Percentiles rank a stretch among this genome's conserved stretches.
Conservation (phyloP, 2,113 vertebrate species). For the Ammodramus savannarum region DNA sequence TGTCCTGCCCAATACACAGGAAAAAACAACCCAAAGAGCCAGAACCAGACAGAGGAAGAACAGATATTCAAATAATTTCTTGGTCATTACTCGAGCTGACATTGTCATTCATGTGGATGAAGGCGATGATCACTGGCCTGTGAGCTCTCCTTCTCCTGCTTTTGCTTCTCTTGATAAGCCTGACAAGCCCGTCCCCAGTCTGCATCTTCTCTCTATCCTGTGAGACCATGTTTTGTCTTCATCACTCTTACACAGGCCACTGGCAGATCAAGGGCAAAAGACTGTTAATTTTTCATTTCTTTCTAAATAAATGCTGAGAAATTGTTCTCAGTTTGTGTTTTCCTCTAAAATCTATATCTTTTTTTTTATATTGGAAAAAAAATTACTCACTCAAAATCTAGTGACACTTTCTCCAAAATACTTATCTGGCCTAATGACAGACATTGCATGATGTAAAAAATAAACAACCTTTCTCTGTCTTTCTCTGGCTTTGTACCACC, state of each 20-base stretch:
- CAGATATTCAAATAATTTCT: background rate
- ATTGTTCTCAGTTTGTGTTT: background rate
- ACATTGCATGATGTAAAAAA: background rate
- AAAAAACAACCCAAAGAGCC: background rate
- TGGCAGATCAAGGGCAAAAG: background rate
- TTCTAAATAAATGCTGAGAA: background rate
- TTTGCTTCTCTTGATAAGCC: background rate
- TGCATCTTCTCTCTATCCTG: background rate
- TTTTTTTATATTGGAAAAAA: background rate
- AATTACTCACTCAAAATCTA: background rate
- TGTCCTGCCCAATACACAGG: background rate
- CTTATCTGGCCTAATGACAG: background rate
- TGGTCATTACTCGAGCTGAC: background rate
- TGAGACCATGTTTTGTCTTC: background rate
- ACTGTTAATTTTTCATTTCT: background rate
- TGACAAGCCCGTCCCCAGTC: background rate
- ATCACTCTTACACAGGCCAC: background rate
- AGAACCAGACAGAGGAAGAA: background rate
- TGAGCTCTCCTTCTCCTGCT: background rate
- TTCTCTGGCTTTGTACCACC: background rate
- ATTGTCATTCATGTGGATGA: background rate
- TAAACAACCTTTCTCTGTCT: background rate
- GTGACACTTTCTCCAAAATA: background rate
- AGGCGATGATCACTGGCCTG: background rate
- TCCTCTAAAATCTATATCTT: background rate